Evolutionary conservation across 2,888 invertebrate genomes (phyloP), one percentile per base, ranked within the genome.

Genomic region (Siphonodentalium dalli): DNA sequence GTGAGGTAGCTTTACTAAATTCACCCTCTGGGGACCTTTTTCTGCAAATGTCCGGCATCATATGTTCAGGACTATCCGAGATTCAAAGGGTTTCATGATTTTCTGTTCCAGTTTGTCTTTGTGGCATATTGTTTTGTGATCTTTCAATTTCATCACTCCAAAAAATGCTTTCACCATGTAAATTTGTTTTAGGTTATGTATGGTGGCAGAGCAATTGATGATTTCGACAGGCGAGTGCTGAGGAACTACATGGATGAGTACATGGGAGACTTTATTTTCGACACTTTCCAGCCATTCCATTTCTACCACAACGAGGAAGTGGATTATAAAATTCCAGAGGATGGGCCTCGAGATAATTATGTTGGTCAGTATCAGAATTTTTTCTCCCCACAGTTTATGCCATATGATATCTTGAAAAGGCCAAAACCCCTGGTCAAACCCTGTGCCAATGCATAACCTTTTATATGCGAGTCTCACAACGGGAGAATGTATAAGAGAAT

Each of bases 191-290:
- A 90, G 90, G 90, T 94, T 24, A 94, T 95, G 92, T 95, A 95
- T 78, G 95, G 95, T 24, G 95, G 95, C 1, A 87, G 93, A 46
- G 92, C 95, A 28, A 94, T 93, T 65, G 94, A 95, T 79, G 89
- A 90, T 79, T 94, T 88, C 83, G 95, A 95, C 82, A 87, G 93
- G 11, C 87, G 94, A 58, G 89, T 93, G 11, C 89, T 93, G 2
- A 85, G 87, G 63, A 91, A 89, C 0, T 95, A 94, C 82, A 92
- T 94, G 91, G 88, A 93, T 78, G 94, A 95, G 81, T 95, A 94
- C 78, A 89, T 95, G 86, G 95, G 94, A 0, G 94, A 95, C 77
- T 95, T 94, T 80, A 85, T 95, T 43, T 93, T 95, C 79, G 93
- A 94, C 78, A 87, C 88, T 50, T 93, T 92, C 82, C 92, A 93